A percentile compares a stretch with the other conserved stretches of the same genome.
These are phyloP conservation scores for Sarcophaga rosellei DNA, from an alignment of 2,888 invertebrate genomes.

Conservation along the genomic window DNA sequence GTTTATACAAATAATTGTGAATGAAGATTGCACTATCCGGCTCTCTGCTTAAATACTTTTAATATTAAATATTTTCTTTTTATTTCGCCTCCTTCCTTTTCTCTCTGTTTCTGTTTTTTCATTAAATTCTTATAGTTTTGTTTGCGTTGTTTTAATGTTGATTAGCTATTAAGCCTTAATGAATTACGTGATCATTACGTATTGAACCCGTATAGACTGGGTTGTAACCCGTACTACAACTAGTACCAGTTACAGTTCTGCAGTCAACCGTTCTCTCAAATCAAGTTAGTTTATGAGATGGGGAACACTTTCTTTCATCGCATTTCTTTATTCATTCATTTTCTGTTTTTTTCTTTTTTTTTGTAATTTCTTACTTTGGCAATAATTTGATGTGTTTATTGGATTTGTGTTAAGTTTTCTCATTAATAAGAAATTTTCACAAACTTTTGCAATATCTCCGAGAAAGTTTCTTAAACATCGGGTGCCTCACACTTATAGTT, in stretches of 20 bases:
- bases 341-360: background rate
- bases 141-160: slow-evolving; percentile 60
- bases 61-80: slow-evolving; percentile 27
- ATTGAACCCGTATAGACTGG: slow-evolving; percentile 22
- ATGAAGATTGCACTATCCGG: slow-evolving; percentile 12
- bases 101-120: background rate
- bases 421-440: slow-evolving; percentile 58
- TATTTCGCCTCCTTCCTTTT: background rate
- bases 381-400: slow-evolving; percentile 58
- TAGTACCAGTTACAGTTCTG: background rate
- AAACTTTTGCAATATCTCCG: slow-evolving; percentile 65
- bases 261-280: background rate
- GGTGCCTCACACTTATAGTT: no score
- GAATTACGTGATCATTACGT: slow-evolving; percentile 64
- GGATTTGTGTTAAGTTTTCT: slow-evolving; percentile 58
- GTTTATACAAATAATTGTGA: background rate
- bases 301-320: background rate
- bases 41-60: slow-evolving; percentile 32
- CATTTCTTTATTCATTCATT: no score
- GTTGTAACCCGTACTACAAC: background rate
- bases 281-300: background rate
- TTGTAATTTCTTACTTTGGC: slow-evolving; percentile 27
- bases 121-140: slow-evolving; percentile 29
- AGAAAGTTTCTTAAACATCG: slow-evolving; percentile 16
- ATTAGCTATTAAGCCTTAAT: slow-evolving; percentile 68